Base-by-base conservation (phyloP, 2,888 invertebrate genomes). In the Rhopalosiphum nymphaeae region DNA sequence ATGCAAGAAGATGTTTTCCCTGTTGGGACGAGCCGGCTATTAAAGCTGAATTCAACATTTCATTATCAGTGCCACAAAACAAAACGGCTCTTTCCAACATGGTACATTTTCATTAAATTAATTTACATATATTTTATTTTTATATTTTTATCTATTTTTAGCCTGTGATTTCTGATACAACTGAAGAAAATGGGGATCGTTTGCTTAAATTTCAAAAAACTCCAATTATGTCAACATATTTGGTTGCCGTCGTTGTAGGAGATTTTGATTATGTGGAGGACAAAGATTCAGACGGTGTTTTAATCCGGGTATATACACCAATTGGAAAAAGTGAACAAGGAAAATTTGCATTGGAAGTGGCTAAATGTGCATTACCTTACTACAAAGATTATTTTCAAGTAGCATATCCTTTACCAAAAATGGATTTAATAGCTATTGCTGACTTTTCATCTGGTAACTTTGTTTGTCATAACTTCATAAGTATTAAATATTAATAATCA, bases 21-120 rank as follows among this genome's bases (percentile, higher is more conserved):
- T 99, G 99, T 96, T 99, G 99, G 98, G 99, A 99, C 96, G 99
- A 99, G 96, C 99, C 99, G 21, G 98, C 98, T 26, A 97, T 98
- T 95, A 99, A 99, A 96, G 98, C 99, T 2, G 98, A 98, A 3
- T 99, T 99, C 96, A 98, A 99, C 96, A 98, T 99, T 95, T 97
- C 97, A 0, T 96, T 99, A 36, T 96, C 97, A 94, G 98, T 98
- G 93, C 95, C 95, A 10, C 96, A 97, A 94, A 97, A 98, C 95
- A 97, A 98, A 95, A 98, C 98, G 13, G 99, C 98, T 57, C 96
- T 99, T 92, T 99, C 99, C 49, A 99, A 99, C 96, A 99, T 99
- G 99, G 97, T 97, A 96, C 95, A 95, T 95, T 86, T 86, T 78
- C 44, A 61, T 36, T 61, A 21, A 3, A 93, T n/a, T 44, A 10